Conservation (phyloP, 2,888 invertebrate species). For the Drosophila falleni region DNA sequence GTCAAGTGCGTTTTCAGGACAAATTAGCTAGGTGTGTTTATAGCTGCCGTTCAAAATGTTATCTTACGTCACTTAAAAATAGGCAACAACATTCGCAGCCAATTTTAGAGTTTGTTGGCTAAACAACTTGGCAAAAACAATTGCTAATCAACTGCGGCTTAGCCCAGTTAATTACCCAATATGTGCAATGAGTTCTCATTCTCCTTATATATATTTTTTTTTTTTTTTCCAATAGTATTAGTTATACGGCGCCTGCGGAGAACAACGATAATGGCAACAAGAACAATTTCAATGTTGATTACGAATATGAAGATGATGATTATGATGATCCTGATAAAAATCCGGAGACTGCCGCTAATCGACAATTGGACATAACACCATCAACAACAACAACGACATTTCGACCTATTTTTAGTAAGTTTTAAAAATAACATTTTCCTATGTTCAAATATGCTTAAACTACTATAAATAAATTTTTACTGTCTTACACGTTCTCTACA, state of each 20-base stretch:
- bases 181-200: conserved; percentile 19
- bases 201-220: conserved; percentile 4
- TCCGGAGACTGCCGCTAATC: conserved; percentile 64
- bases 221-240: conserved; percentile 51
- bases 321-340: conserved; percentile 62
- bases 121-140: conserved; percentile 44
- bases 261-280: conserved; percentile 53
- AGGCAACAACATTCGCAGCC: conserved; percentile 27
- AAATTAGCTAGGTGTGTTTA: conserved; percentile 65
- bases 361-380: conserved; percentile 47
- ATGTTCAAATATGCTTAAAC: too few relatives aligned
- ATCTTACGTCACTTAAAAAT: conserved; percentile 42
- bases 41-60: conserved; percentile 22
- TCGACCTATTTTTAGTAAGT: conserved; percentile 73
- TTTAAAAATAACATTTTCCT: neutral
- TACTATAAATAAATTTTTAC: neutral
- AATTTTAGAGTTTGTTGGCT: conserved; percentile 46
- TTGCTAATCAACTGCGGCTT: conserved; percentile 32
- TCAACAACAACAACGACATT: conserved; percentile 71
- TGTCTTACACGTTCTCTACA: neutral
- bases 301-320: conserved; percentile 72
- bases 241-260: conserved; percentile 72
- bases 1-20: conserved; percentile 70
- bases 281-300: conserved; percentile 52
- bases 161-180: conserved; percentile 36